Percentiles rank a stretch among this genome's conserved stretches.
phyloP scores from a whole-genome alignment of 2,888 invertebrate species.

The Heliothis peltigera region DNA sequence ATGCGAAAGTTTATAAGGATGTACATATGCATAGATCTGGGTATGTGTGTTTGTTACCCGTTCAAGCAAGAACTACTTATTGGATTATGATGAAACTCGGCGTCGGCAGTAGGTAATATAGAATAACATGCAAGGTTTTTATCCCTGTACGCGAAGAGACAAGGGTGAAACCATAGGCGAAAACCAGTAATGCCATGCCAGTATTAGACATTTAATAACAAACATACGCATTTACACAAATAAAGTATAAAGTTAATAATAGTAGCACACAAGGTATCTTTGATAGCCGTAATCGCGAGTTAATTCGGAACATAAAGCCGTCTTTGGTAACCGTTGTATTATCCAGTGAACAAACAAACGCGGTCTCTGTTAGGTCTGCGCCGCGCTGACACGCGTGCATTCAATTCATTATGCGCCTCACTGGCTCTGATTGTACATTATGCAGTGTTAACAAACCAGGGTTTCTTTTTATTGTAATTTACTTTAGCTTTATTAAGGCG shows the following conservation, averaged over 20 bases:
- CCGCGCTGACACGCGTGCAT: constrained; percentile 67
- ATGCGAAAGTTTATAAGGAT: too few relatives aligned
- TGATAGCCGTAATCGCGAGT: constrained; percentile 55
- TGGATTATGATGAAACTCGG: too few relatives aligned
- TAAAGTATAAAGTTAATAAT: constrained; percentile 53
- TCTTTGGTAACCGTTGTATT: constrained; percentile 42
- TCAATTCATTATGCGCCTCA: constrained; percentile 80
- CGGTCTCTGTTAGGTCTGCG: constrained; percentile 55
- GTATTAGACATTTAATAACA: background rate
- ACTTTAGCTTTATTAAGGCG: constrained; percentile 29
- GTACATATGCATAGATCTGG: too few relatives aligned
- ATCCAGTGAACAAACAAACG: constrained; percentile 43
- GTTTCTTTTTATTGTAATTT: constrained; percentile 62
- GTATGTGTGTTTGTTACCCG: too few relatives aligned
- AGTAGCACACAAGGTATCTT: constrained; percentile 51
- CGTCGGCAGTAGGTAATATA: too few relatives aligned
- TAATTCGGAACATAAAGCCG: constrained; percentile 55
- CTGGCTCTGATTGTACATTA: constrained; percentile 76
- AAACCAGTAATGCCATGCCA: too few relatives aligned
- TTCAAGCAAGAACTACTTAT: too few relatives aligned
- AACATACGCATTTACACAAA: constrained; percentile 36
- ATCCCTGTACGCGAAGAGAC: too few relatives aligned
- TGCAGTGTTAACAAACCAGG: constrained; percentile 69
- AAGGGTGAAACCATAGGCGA: too few relatives aligned
- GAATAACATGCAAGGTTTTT: too few relatives aligned